Evolutionary conservation across 2,113 vertebrate species (phyloP).

Genomic region (Larimichthys polyactis): DNA sequence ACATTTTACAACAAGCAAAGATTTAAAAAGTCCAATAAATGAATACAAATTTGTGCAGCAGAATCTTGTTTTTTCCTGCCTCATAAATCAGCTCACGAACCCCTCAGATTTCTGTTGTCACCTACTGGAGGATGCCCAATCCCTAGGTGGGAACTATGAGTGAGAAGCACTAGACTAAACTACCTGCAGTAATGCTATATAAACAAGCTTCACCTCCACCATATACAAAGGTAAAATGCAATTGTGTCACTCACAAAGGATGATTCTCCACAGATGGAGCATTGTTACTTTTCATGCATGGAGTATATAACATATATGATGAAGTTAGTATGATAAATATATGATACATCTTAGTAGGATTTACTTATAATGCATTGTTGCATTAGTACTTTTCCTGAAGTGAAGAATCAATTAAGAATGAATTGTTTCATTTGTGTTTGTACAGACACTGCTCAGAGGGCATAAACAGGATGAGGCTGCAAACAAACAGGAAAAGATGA

Average conservation of each 20-base stretch:
- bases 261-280: neutral
- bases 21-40: neutral
- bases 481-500: conserved; percentile 47
- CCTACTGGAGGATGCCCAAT: no score
- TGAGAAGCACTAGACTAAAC: neutral
- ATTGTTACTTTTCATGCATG: neutral
- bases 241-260: no score
- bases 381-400: neutral
- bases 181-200: neutral
- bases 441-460: neutral
- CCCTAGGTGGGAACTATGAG: no score
- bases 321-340: no score
- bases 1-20: neutral
- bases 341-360: neutral
- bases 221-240: neutral
- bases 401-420: neutral
- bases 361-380: neutral
- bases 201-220: neutral
- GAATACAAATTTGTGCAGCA: neutral
- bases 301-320: no score
- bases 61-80: neutral
- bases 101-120: neutral
- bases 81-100: neutral
- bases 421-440: neutral
- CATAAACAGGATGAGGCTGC: conserved; percentile 26